Evolutionary conservation across 2,797 vertebrate genomes (phyloP).

Genomic region (Sebastes reedi): DNA sequence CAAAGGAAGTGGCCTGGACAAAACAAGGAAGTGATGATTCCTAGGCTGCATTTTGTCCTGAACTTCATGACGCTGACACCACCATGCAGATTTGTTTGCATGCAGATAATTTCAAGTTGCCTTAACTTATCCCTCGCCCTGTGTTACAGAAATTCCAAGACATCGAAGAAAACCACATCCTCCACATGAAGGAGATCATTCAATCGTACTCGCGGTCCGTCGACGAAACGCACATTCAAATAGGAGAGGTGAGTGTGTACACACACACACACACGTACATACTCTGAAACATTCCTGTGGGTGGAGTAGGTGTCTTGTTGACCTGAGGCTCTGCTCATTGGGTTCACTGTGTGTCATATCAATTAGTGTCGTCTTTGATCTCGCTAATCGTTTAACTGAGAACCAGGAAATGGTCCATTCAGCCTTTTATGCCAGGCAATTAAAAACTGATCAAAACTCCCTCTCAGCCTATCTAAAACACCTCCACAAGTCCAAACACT

Average conservation of each 20-base stretch:
- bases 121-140: neutral
- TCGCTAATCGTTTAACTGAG: conserved; percentile 70
- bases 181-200: conserved; percentile 96
- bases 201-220: conserved; percentile 90
- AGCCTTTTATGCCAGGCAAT: conserved; percentile 58
- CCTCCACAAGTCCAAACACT: conserved; percentile 32
- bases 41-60: neutral
- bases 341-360: conserved; percentile 67
- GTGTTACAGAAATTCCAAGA: conserved; percentile 94
- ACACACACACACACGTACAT: neutral
- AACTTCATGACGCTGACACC: neutral
- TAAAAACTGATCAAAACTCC: conserved; percentile 71
- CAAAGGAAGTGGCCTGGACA: conserved; percentile 41
- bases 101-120: neutral
- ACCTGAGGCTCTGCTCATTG: conserved; percentile 52
- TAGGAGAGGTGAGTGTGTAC: conserved; percentile 90
- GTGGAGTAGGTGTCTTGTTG: conserved; percentile 63
- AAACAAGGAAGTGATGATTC: conserved; percentile 35
- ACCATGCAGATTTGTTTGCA: neutral
- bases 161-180: conserved; percentile 94
- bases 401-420: conserved; percentile 69
- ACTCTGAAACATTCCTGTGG: conserved; percentile 62
- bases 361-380: conserved; percentile 77
- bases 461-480: conserved; percentile 51
- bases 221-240: conserved; percentile 93